phyloP scores from a whole-genome alignment of 2,113 vertebrate genomes.

The Mohoua ochrocephala region DNA sequence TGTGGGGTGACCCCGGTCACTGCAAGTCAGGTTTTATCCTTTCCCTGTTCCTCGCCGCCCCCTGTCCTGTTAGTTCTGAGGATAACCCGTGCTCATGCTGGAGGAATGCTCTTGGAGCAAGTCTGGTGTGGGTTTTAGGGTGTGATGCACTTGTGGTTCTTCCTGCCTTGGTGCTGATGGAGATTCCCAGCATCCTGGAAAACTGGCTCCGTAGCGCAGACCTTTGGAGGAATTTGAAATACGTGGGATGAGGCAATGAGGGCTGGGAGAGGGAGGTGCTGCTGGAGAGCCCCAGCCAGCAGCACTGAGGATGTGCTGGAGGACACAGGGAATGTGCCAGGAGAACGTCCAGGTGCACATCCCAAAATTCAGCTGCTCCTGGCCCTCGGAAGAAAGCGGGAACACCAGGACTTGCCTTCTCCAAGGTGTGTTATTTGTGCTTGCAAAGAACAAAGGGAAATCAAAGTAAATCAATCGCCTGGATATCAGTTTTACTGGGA shows the following conservation, averaged over 20 bases:
- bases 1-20: background rate
- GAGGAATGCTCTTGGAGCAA: background rate
- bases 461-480: background rate
- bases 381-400: background rate
- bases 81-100: background rate
- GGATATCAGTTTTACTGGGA: background rate
- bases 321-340: background rate
- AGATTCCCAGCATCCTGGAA: background rate
- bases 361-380: background rate
- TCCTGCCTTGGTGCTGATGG: background rate
- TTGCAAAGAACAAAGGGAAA: background rate
- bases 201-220: background rate
- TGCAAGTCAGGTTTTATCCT: rapidly evolving
- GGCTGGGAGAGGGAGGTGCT: background rate
- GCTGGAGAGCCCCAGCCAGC: background rate
- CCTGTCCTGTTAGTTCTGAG: background rate
- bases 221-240: background rate
- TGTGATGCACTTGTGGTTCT: background rate
- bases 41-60: background rate
- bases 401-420: background rate
- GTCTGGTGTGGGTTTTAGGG: background rate
- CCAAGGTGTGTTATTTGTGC: background rate
- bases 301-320: background rate
- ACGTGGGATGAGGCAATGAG: background rate
- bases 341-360: background rate